Percentiles rank a stretch among this genome's conserved stretches.
Evolutionary conservation across 2,113 vertebrate genomes (phyloP).

Genomic region (Bos taurus): ARS-UCD2.0 NC_037347.1:6293501-6294000

Average conservation of each 20-base stretch:
- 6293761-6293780: not conserved
- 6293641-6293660: not conserved
- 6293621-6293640: not conserved
- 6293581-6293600: not conserved
- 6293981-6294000: not conserved
- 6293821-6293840: not conserved
- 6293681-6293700: not conserved
- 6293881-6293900: not conserved
- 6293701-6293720: not conserved
- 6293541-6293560: not conserved
- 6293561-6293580: not conserved
- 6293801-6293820: not conserved
- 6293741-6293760: not conserved
- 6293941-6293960: not conserved
- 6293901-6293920: not conserved
- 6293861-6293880: not conserved
- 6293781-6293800: not conserved
- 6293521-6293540: not conserved
- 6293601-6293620: not conserved
- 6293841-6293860: not conserved
- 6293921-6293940: not conserved
- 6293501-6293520: not conserved
- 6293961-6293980: not conserved
- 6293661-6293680: rapidly evolving
- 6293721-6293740: not conserved